Evolutionary conservation across 2,113 vertebrate species (phyloP).

Genomic region (Nothocercus nigrocapillus): DNA sequence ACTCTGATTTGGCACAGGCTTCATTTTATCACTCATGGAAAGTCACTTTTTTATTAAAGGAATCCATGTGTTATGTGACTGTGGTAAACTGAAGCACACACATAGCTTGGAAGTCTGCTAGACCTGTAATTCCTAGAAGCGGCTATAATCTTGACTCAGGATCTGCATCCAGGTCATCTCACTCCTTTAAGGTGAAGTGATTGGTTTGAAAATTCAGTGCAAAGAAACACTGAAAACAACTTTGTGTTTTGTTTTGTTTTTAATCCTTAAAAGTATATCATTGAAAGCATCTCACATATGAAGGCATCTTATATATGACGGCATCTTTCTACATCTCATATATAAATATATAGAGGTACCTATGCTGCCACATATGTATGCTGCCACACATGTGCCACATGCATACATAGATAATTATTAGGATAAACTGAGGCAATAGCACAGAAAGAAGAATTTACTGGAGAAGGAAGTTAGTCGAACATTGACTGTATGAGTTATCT

Average conservation of each 20-base stretch:
- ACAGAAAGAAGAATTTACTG: constrained; percentile 32
- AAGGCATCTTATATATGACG: no score
- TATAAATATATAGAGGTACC: background rate
- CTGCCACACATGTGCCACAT: background rate
- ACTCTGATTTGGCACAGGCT: background rate
- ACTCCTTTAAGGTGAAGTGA: background rate
- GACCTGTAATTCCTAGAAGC: background rate
- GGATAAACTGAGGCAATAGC: background rate
- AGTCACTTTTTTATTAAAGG: background rate
- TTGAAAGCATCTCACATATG: no score
- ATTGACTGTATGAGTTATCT: constrained; percentile 57
- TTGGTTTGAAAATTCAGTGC: background rate
- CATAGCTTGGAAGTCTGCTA: background rate
- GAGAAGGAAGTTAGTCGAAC: constrained; percentile 41
- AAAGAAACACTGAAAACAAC: background rate
- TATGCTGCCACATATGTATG: no score
- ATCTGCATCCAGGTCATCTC: background rate
- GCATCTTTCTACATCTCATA: no score
- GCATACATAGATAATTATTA: background rate
- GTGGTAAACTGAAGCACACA: background rate
- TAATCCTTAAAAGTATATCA: background rate
- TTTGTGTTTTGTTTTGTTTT: background rate
- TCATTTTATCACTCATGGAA: background rate
- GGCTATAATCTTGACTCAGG: background rate
- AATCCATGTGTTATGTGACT: background rate